These are phyloP conservation scores for Frankliniella intonsa DNA, from an alignment of 2,888 invertebrate species.

Conservation along the genomic window DNA sequence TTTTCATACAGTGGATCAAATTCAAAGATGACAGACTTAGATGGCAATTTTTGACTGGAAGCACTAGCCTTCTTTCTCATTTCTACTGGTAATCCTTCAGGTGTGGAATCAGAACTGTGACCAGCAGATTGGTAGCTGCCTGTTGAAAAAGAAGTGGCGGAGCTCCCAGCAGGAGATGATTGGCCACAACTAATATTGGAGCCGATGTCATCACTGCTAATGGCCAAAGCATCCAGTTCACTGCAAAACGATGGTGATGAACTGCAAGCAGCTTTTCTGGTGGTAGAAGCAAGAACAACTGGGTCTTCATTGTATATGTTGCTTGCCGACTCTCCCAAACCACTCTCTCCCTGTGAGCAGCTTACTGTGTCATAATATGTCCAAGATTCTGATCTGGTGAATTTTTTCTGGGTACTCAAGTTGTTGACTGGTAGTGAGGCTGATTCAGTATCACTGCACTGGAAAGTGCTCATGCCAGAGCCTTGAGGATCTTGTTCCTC, in stretches of 20 bases:
- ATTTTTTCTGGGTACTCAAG: conserved; percentile 36
- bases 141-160: neutral
- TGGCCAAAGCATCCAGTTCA: conserved; percentile 36
- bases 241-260: conserved; percentile 31
- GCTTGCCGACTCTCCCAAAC: conserved; percentile 1
- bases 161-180: neutral
- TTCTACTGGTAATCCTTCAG: neutral
- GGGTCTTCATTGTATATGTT: conserved; percentile 18
- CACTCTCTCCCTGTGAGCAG: conserved; percentile 27
- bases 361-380: conserved; percentile 50
- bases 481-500: conserved; percentile 30
- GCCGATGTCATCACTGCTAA: neutral
- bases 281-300: conserved; percentile 4
- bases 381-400: conserved; percentile 52
- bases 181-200: neutral
- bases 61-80: conserved; percentile 44
- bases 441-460: conserved; percentile 35
- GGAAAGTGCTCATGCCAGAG: conserved; percentile 33
- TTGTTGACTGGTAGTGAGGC: neutral
- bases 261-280: conserved; percentile 27
- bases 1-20: conserved; percentile 58
- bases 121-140: neutral
- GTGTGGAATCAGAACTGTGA: neutral
- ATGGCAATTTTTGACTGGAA: conserved; percentile 27
- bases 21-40: conserved; percentile 59